Conservation (phyloP, 2,888 invertebrate genomes). For the Agrenia bidenticulata region DNA sequence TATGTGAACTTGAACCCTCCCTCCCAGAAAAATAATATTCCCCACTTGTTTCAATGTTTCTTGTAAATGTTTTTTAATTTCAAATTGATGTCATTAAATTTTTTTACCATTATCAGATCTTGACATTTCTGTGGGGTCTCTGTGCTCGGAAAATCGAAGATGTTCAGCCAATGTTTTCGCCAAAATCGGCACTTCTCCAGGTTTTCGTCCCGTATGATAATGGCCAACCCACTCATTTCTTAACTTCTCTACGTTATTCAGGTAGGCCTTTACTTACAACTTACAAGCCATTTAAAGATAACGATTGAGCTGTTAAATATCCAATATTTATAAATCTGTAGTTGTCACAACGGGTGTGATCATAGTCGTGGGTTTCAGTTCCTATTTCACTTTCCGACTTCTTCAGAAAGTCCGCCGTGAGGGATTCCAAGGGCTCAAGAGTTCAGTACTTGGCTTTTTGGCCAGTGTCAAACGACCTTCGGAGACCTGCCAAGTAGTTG, state of each 20-base stretch:
- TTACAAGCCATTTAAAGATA: no score
- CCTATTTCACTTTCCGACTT: slow-evolving; percentile 42
- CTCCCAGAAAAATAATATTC: no score
- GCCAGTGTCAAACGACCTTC: not conserved
- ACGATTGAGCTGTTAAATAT: no score
- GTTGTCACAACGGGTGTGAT: slow-evolving; percentile 38
- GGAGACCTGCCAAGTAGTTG: not conserved
- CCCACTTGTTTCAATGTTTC: no score
- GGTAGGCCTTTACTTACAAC: slow-evolving; percentile 17
- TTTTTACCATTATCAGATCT: slow-evolving; percentile 13
- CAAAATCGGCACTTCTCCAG: slow-evolving; percentile 9
- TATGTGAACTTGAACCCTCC: no score
- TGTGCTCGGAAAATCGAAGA: slow-evolving; percentile 3
- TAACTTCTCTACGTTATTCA: slow-evolving; percentile 16
- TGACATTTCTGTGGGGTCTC: slow-evolving; percentile 26
- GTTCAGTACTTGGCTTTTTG: not conserved
- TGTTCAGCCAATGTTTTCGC: not conserved
- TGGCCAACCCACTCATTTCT: not conserved
- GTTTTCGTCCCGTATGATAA: slow-evolving; percentile 6
- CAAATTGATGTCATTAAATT: no score
- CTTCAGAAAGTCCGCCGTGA: slow-evolving; percentile 55
- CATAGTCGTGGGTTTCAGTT: slow-evolving; percentile 37
- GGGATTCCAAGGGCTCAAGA: slow-evolving; percentile 8
- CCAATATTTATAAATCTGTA: no score
- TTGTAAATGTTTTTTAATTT: no score